Conservation (phyloP, 1,140 invertebrate species). For the Cataglyphis hispanica region DNA sequence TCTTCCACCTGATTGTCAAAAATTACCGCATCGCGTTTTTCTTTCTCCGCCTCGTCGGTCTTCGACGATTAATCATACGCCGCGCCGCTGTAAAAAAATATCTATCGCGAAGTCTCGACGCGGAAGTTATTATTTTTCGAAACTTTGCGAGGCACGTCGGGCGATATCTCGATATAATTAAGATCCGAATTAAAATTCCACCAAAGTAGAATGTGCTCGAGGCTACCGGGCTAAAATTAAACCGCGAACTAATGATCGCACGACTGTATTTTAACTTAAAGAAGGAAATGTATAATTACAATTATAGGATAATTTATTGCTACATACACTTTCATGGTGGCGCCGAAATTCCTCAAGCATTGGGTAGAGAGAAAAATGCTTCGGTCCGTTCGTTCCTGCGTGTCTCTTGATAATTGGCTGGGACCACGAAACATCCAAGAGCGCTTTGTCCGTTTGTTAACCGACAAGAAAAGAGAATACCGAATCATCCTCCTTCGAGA, state of each 20-base stretch:
- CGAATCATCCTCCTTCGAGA: not conserved
- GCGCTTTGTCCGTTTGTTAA: constrained; percentile 31
- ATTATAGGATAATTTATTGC: constrained; percentile 30
- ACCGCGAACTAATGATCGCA: constrained; percentile 30
- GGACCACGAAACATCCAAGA: constrained; percentile 11
- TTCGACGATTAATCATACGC: constrained; percentile 26
- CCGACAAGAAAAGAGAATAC: constrained; percentile 9
- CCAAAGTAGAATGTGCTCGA: constrained; percentile 2
- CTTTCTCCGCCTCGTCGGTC: not conserved
- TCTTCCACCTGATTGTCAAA: constrained; percentile 27
- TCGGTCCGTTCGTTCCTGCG: constrained; percentile 21
- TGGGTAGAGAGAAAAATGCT: constrained; percentile 17
- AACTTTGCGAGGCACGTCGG: not conserved
- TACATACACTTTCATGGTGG: constrained; percentile 1
- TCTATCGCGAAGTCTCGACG: constrained; percentile 21
- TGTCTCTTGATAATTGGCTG: constrained; percentile 43
- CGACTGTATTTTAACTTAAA: not conserved
- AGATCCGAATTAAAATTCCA: constrained; percentile 34
- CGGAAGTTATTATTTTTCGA: constrained; percentile 45
- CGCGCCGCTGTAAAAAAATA: constrained; percentile 15
- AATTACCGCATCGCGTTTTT: not conserved
- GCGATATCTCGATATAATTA: constrained; percentile 7
- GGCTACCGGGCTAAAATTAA: constrained; percentile 37
- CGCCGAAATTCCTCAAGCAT: constrained; percentile 46
- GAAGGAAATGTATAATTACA: not conserved